Evolutionary conservation across 2,797 vertebrate genomes (phyloP), one percentile per base, ranked within the genome.

Genomic region (Benthosema pterotum): DNA sequence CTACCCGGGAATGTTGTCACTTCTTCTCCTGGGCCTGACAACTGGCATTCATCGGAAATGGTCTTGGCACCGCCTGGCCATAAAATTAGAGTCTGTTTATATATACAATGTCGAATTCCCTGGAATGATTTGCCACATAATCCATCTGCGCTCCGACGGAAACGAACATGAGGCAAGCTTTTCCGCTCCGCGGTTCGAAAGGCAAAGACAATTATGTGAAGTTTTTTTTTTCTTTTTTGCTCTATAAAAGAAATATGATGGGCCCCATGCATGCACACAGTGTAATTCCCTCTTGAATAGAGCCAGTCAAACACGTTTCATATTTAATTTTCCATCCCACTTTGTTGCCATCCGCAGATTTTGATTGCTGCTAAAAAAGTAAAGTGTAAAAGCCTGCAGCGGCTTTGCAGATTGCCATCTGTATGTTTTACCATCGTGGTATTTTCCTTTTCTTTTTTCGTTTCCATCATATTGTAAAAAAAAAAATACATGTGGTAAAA

Each of bases 61-160:
- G 72, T n/a, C 83, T 85, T 85, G 87, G 85, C 88, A 80, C 80
- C 62, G 67, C 74, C 78, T 87, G 76, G 74, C 85, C 82, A 84
- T 87, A 86, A 85, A 89, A 87, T 89, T 80, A 83, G 42, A 79
- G 72, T 83, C 77, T 74, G 84, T 87, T 88, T 84, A 85, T 87
- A 86, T 83, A 77, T 79, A 85, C 75, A 80, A 72, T 71, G 80
- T 74, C 42, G 54, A 85, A 82, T 78, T 38, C 77, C 77, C 65
- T 72, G 78, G 74, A 87, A 84, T 80, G 72, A 77, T 86, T 87
- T 72, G 47, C 71, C 55, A 65, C 86, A 83, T 84, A 89, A 88
- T 88, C 84, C 80, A 85, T 87, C 75, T 84, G 64, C 69, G 76
- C 74, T 86, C 61, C 73, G 61, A 63, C 45, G 12, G 78, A 86